These are phyloP conservation scores for Semnopithecus entellus DNA, from an alignment of 2,113 vertebrate genomes.

Conservation along the genomic window DNA sequence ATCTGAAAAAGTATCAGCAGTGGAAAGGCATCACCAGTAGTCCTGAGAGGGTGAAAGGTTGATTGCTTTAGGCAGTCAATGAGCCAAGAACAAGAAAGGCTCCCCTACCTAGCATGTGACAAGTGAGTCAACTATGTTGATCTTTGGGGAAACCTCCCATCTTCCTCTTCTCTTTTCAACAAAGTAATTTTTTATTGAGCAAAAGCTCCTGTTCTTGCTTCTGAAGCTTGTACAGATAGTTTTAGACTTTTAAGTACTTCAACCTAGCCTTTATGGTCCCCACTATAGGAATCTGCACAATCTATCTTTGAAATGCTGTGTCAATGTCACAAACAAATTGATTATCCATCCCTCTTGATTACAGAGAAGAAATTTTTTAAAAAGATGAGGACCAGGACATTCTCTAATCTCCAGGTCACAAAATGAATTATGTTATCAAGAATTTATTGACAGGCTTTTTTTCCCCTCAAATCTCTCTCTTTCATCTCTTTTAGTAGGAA, in stretches of 20 bases:
- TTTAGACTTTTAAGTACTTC: not conserved
- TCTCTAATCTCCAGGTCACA: not conserved
- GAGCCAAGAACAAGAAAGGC: not conserved
- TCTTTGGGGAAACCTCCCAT: not conserved
- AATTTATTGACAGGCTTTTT: not conserved
- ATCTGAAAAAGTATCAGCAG: no score
- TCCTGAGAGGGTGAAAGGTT: not conserved
- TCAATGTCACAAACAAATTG: not conserved
- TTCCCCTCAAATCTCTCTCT: not conserved
- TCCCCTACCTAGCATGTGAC: not conserved
- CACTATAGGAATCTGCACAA: not conserved
- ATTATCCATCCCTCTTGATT: not conserved
- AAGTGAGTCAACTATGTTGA: not conserved
- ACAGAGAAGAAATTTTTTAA: not conserved
- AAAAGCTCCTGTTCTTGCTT: not conserved
- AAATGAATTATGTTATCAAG: not conserved
- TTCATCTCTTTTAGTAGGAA: not conserved
- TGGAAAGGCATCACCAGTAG: no score
- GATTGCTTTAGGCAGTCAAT: no score
- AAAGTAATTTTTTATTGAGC: not conserved
- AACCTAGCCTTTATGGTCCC: not conserved
- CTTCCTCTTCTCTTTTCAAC: not conserved
- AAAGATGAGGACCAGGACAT: not conserved
- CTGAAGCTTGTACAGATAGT: not conserved
- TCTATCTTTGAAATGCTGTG: not conserved